Evolutionary conservation across 2,113 vertebrate species (phyloP), one percentile per base, ranked within the genome.

Genomic region (Miniopterus natalensis): DNA sequence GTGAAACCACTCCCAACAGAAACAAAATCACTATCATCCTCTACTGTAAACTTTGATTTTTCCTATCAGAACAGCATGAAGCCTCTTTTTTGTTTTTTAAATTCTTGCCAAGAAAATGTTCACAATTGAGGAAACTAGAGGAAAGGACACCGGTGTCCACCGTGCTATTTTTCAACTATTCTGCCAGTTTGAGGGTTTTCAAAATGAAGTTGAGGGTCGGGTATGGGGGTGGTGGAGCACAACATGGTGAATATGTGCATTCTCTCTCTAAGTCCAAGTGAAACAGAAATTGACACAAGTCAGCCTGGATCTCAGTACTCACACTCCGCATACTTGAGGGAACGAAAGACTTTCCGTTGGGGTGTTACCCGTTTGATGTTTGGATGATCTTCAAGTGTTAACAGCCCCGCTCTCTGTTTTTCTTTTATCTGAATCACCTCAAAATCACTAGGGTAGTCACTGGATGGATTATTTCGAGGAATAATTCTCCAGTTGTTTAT

Each of bases 331-430:
- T 99, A 99, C 90, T 99, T 99, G 71, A 99, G 99, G 0, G 99
- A 98, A 49, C 99, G 99, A 80, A 99, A 99, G 92, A 99, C 99
- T 97, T 99, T 99, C 51, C 99, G 98, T 90, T 99, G 99, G 9
- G 99, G 99, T 0, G 99, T 99, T 36, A 99, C 99, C 89, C 99
- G 99, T 94, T 99, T 99, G 98, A 99, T 99, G 98, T 99, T 99
- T 0, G 99, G 99, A 78, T 99, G 99, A 86, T 99, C 99, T 97
- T 99, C 99, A 23, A 99, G 98, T 0, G 98, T 99, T 88, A 99
- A 98, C 73, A 99, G 98, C 90, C 99, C 99, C 51, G 98, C 98
- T 45, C 96, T 98, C 86, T 99, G 99, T 1, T 98, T 99, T 90
- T 99, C 99, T 1, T 99, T 98, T 92, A 99, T 99, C 98, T 99